Percentiles rank a stretch among this genome's conserved stretches.
Conservation (phyloP, 2,888 invertebrate species). For the Drosophila putrida region DNA sequence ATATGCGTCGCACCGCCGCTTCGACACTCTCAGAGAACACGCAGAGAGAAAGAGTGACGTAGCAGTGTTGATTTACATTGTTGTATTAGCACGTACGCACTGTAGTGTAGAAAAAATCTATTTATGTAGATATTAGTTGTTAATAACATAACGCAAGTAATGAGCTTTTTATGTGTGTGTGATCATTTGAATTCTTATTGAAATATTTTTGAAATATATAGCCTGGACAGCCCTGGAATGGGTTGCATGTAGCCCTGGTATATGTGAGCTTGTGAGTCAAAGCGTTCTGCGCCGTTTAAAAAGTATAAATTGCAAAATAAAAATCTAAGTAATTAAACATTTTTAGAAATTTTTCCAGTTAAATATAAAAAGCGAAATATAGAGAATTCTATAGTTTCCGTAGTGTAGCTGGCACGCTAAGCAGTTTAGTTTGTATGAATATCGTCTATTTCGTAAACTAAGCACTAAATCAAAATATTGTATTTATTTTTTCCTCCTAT, state of each 20-base stretch:
- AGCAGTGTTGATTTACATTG: neutral
- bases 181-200: no score
- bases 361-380: neutral
- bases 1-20: constrained; percentile 11
- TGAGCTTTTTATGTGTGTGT: no score
- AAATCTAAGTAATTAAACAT: no score
- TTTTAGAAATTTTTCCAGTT: neutral
- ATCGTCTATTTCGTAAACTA: no score
- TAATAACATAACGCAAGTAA: neutral
- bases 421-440: no score
- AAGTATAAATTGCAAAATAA: neutral
- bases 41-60: constrained; percentile 27
- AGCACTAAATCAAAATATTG: no score
- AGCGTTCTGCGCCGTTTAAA: neutral
- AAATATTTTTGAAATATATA: no score
- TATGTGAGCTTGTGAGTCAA: neutral
- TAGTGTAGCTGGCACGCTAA: no score
- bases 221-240: neutral
- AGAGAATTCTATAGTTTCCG: no score
- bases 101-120: neutral
- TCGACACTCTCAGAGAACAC: constrained; percentile 22
- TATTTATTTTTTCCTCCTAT: no score
- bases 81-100: neutral
- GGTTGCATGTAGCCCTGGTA: constrained; percentile 2
- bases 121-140: neutral